Percentiles rank a stretch among this genome's conserved stretches.
Conservation (phyloP, 92 coral and sea anemone genomes). For the Epizoanthus ramosus region DNA sequence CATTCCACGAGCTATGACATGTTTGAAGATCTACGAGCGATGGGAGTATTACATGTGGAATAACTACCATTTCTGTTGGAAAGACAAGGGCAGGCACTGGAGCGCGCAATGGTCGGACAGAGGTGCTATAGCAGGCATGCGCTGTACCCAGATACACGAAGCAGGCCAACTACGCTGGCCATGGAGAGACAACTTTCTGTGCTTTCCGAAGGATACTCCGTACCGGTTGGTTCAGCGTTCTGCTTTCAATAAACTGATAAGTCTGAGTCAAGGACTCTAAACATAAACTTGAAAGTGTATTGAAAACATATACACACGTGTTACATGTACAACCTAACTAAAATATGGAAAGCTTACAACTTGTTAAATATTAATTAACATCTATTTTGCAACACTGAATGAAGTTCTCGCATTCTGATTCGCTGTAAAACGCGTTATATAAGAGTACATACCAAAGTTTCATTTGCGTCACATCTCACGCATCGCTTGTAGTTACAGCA, state of each 20-base stretch:
- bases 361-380: background rate
- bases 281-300: too few relatives aligned
- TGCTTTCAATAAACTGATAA: background rate
- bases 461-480: too few relatives aligned
- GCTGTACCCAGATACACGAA: conserved; percentile 34
- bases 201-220: conserved; percentile 25
- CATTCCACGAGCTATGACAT: conserved; percentile 16
- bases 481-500: too few relatives aligned
- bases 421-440: too few relatives aligned
- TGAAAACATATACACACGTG: too few relatives aligned
- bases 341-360: background rate
- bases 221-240: conserved; percentile 11
- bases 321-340: too few relatives aligned
- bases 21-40: conserved; percentile 31
- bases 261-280: too few relatives aligned
- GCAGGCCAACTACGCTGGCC: conserved; percentile 8
- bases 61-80: conserved; percentile 28
- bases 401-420: too few relatives aligned
- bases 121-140: conserved; percentile 32
- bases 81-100: conserved; percentile 17
- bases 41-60: background rate
- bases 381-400: background rate
- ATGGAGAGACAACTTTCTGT: conserved; percentile 41
- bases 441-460: too few relatives aligned
- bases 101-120: conserved; percentile 46